Base-by-base conservation (phyloP, 2,113 vertebrate species). In the Melanerpes aurifrons region DNA sequence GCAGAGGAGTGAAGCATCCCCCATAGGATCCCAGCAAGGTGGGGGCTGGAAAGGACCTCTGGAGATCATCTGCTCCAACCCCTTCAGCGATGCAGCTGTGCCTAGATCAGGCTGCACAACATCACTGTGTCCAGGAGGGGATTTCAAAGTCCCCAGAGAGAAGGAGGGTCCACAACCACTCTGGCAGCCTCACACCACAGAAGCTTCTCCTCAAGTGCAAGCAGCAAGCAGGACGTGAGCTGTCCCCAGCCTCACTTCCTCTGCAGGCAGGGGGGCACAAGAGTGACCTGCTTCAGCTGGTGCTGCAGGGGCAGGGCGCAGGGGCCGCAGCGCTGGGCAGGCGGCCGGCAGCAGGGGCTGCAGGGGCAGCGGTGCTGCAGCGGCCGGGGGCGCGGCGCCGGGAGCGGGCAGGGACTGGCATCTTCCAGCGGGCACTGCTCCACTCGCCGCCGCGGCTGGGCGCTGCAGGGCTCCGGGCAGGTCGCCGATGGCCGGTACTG, bases 181-280 rank as follows among this genome's bases (percentile, higher is more conserved):
- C 47, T 45, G 16, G 47, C 47, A 48, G 47, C 47, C 47, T 48
- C 47, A 8, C 47, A 48, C 47, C 47, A 20, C 47, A 18, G 47
- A 48, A 48, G 18, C 19, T 20, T 20, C 47, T 48, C 18, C 47
- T 48, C 47, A 20, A 48, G 47, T 48, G 47, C 47, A 20, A 48
- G 19, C 47, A 48, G 47, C 47, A 48, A 48, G 47, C 47, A 48
- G 47, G 17, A 20, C 47, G 47, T 18, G 17, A 48, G 47, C 47
- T 48, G 17, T 18, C 19, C 19, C 32, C 0, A 3, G 6, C 17
- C 47, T 94, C 81, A 95, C 64, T 77, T 82, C 79, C 48, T 88
- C 80, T 90, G 87, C 43, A 88, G 64, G 0, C 89, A 94, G 10
- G 90, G 89, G 1, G 91, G 94, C 77, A 86, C 24, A 21, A 93